These are phyloP conservation scores for Vireo griseus DNA, from an alignment of 2,797 vertebrate genomes.

Conservation along the genomic window DNA sequence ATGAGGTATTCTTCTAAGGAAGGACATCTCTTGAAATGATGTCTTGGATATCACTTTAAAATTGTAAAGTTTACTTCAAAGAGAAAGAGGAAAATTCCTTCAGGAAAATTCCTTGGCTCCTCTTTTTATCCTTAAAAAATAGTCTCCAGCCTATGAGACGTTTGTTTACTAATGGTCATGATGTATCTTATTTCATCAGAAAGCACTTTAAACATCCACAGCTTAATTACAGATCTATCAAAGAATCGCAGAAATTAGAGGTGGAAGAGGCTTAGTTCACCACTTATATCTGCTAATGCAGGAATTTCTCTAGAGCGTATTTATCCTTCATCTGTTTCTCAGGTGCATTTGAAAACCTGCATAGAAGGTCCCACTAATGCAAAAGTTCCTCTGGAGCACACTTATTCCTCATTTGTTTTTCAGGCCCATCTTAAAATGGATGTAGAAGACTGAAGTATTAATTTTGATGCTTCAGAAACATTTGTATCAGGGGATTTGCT, in stretches of 20 bases:
- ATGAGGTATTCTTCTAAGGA: neutral
- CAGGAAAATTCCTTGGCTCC: neutral
- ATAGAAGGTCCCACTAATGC: neutral
- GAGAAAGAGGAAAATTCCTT: neutral
- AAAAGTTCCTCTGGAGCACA: neutral
- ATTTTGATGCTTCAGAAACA: neutral
- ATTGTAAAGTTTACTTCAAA: neutral
- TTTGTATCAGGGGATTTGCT: neutral
- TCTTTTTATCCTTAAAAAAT: neutral
- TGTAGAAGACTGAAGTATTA: neutral
- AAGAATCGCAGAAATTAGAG: neutral
- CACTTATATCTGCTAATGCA: constrained; percentile 11
- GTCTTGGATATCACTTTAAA: neutral
- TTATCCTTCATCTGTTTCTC: neutral
- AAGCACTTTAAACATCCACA: neutral
- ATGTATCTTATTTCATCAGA: neutral
- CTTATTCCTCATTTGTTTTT: constrained; percentile 5
- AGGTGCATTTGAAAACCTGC: neutral
- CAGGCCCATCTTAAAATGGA: neutral
- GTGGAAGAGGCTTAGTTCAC: neutral
- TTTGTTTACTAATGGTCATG: neutral
- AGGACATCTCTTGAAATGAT: neutral
- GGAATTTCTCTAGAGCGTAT: constrained; percentile 8
- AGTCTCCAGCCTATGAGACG: neutral
- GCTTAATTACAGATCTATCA: neutral